Evolutionary conservation across 2,113 vertebrate species (phyloP).

Genomic region (Ranitomeya imitator): DNA sequence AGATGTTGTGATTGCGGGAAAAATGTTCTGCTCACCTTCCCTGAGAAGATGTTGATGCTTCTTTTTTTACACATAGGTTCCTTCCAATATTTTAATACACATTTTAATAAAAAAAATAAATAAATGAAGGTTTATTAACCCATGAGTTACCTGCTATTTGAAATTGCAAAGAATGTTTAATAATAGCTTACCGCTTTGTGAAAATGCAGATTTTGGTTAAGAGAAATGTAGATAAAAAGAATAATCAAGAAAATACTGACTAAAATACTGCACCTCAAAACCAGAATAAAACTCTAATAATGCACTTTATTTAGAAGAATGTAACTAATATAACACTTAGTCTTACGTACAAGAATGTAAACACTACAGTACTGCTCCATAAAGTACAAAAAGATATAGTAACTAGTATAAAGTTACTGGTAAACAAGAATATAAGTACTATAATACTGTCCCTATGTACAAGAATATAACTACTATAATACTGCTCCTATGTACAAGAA

Average conservation of each 20-base stretch:
- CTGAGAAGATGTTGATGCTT: background rate
- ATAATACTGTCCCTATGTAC: no score
- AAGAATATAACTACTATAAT: constrained; percentile 3
- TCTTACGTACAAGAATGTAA: background rate
- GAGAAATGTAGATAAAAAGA: no score
- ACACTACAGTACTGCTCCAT: background rate
- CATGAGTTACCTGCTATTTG: no score
- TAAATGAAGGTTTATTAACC: background rate
- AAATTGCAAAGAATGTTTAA: no score
- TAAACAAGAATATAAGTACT: constrained; percentile 7
- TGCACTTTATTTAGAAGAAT: background rate
- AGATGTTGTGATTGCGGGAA: background rate
- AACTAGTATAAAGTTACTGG: background rate
- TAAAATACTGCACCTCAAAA: background rate
- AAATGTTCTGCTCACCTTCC: background rate
- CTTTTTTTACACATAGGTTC: background rate
- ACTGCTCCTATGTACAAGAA: background rate
- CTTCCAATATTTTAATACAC: background rate
- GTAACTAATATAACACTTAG: background rate
- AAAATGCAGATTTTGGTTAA: no score
- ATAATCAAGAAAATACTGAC: background rate
- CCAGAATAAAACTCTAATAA: background rate
- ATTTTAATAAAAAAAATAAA: background rate
- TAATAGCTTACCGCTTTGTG: no score
- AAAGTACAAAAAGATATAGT: background rate